These are phyloP conservation scores for Macrotus californicus DNA, from an alignment of 2,113 vertebrate species.

Conservation along the genomic window DNA sequence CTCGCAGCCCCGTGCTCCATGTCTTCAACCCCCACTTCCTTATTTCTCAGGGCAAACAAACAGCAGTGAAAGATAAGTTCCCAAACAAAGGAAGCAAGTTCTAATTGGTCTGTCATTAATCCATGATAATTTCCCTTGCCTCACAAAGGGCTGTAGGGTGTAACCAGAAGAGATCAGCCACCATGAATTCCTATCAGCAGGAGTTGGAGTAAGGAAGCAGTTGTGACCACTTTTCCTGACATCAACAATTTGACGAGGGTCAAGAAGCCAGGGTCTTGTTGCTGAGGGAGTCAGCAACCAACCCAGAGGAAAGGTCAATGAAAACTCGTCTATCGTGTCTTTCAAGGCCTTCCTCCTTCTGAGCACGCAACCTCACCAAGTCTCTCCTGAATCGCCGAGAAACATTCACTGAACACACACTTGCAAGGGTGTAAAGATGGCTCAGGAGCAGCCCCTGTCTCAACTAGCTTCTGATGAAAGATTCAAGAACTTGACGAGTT, in stretches of 20 bases:
- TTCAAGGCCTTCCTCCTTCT: neutral
- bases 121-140: slow-evolving; percentile 49
- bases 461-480: neutral
- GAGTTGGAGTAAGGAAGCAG: neutral
- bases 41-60: slow-evolving; percentile 28
- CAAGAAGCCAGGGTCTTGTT: neutral
- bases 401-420: neutral
- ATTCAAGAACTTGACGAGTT: neutral
- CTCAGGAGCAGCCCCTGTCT: neutral
- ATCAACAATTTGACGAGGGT: neutral
- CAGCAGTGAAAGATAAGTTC: neutral
- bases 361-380: neutral
- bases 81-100: slow-evolving; percentile 24
- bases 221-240: slow-evolving; percentile 13
- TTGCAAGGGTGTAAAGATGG: neutral
- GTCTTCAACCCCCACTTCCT: neutral
- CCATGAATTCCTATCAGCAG: slow-evolving; percentile 6
- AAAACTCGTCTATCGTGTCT: neutral
- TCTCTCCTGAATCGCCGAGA: neutral
- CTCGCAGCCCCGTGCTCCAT: neutral
- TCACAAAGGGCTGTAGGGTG: slow-evolving; percentile 15
- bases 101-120: slow-evolving; percentile 32
- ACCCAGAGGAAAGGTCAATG: neutral
- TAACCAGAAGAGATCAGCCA: slow-evolving; percentile 15
- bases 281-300: neutral